Percentiles rank a stretch among this genome's conserved stretches.
Conservation (phyloP, 2,113 vertebrate species). For the Zapornia atra region DNA sequence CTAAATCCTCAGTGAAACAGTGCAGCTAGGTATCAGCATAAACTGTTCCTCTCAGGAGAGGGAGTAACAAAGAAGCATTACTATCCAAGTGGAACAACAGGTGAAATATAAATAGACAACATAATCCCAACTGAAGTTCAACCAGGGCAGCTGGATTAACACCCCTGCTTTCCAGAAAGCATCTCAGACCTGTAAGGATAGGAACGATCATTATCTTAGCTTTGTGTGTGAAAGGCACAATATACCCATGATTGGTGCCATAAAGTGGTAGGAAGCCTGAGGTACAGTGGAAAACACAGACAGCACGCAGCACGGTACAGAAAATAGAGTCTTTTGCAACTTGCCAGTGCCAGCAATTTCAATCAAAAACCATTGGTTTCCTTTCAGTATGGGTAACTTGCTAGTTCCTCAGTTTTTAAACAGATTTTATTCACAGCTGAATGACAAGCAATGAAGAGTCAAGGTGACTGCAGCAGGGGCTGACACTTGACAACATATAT, state of each 20-base stretch:
- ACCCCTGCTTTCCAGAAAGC: neutral
- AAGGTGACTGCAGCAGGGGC: neutral
- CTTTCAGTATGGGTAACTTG: neutral
- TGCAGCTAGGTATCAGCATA: neutral
- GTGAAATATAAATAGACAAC: neutral
- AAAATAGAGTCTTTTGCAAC: neutral
- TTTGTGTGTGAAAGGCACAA: neutral
- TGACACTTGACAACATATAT: neutral
- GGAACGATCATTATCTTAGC: neutral
- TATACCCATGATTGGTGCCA: neutral
- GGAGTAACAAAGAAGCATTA: neutral
- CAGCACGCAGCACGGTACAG: neutral
- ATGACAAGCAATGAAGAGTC: neutral
- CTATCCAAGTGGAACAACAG: neutral
- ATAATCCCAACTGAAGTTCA: neutral
- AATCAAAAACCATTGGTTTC: neutral
- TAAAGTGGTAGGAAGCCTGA: neutral
- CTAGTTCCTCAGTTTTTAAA: neutral
- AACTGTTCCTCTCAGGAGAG: neutral
- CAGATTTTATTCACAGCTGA: neutral
- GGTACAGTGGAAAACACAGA: accelerated
- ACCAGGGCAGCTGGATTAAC: neutral
- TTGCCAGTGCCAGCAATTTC: neutral
- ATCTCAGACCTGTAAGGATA: neutral
- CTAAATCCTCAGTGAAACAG: neutral